These are phyloP conservation scores for Rhipidura dahli DNA, from an alignment of 2,113 vertebrate genomes.

Conservation along the genomic window DNA sequence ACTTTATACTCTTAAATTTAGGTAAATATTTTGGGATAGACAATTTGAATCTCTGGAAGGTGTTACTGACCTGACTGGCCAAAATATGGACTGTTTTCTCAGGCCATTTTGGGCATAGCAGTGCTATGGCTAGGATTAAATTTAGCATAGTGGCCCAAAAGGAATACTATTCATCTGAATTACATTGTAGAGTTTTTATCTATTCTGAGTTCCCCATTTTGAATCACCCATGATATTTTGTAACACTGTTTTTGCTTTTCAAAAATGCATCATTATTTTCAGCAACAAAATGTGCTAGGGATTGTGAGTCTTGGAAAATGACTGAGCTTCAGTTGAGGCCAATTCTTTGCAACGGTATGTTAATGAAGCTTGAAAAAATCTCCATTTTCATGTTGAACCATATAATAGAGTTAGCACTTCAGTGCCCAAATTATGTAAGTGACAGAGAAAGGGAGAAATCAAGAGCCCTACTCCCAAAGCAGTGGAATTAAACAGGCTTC, in stretches of 20 bases:
- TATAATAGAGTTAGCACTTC: constrained; percentile 60
- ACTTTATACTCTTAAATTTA: neutral
- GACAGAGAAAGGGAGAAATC: constrained; percentile 39
- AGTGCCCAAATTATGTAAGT: constrained; percentile 56
- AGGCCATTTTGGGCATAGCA: neutral
- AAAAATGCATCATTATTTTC: neutral
- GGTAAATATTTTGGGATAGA: neutral
- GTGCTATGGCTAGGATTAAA: neutral
- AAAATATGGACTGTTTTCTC: neutral
- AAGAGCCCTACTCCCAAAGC: constrained; percentile 32
- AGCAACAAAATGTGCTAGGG: neutral
- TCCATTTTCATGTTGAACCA: constrained; percentile 40
- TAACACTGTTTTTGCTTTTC: neutral
- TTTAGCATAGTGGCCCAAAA: neutral
- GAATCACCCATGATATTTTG: neutral
- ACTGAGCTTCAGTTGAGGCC: constrained; percentile 21
- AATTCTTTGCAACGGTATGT: constrained; percentile 30
- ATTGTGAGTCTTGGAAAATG: constrained; percentile 10
- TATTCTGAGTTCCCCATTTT: neutral
- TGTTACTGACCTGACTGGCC: neutral
- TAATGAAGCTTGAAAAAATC: constrained; percentile 46
- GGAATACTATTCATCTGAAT: neutral
- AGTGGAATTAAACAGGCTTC: constrained; percentile 49
- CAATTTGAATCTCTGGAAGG: neutral
- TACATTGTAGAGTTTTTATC: neutral